Base-by-base conservation (phyloP, 1,140 invertebrate species). In the Pseudomyrmex gracilis region DNA sequence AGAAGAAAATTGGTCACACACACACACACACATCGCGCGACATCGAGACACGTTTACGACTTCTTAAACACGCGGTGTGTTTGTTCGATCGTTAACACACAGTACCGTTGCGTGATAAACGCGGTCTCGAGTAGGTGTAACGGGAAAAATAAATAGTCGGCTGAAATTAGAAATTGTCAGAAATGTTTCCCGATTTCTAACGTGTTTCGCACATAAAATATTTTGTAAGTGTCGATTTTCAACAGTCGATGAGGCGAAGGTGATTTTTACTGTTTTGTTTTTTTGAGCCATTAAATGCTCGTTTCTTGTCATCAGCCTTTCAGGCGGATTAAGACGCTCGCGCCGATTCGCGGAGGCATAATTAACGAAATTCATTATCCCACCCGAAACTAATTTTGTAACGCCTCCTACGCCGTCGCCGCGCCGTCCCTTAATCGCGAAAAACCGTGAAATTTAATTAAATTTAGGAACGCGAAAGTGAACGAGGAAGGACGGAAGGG, bases 371-470 rank as follows among this genome's bases (percentile, higher is more conserved):
- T 94, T 93, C 92, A 94, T 94, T 94, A 94, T 92, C 91, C 88
- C 87, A 49, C 90, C 90, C 91, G 90, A 94, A 94, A 94, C 92
- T 93, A 94, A 94, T 94, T 94, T 94, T 90, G 90, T 91, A 93
- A 93, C 91, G 92, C 88, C 89, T 89, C 90, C 78, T 86, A 88
- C 89, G 85, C 80, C 88, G 82, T 78, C 86, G 87, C 85, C 87
- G 88, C 87, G 88, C 87, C 90, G 92, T 92, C 93, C 92, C 90
- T 94, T 94, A 93, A 94, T 94, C 93, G 93, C 90, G 93, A 94
- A 94, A 94, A 94, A 94, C 93, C 92, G 91, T 94, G 93, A 94
- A 94, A 93, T 94, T 94, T 94, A 94, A 94, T 94, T 94, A 94
- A 94, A 94, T 94, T 93, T 93, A 93, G 93, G 93, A 93, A 93